These are phyloP conservation scores for Celastrina argiolus DNA, from an alignment of 2,888 invertebrate genomes.

Conservation along the genomic window DNA sequence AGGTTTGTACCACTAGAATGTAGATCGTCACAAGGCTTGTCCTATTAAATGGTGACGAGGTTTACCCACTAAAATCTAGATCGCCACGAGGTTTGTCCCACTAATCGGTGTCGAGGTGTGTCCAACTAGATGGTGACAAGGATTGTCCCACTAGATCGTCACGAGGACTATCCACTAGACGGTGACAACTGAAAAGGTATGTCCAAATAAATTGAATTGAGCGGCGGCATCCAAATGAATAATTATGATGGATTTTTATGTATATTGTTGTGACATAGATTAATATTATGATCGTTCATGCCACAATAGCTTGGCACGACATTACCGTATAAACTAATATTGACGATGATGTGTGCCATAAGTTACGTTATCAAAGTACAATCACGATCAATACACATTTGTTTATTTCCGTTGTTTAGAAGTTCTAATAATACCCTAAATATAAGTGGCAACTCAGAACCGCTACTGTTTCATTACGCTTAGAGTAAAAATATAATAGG, in stretches of 20 bases:
- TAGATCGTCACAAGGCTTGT: no score
- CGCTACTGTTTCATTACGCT: not conserved
- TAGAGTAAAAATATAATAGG: not conserved
- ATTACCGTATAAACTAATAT: not conserved
- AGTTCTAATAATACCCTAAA: no score
- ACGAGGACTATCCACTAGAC: no score
- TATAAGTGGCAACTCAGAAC: not conserved
- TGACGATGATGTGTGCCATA: not conserved
- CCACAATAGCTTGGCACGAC: not conserved
- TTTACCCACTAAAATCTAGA: no score
- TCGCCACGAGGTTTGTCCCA: no score
- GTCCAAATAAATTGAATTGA: not conserved
- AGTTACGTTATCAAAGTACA: not conserved
- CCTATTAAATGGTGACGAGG: not conserved
- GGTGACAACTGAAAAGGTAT: no score
- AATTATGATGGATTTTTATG: constrained; percentile 4
- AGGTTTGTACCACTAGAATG: no score
- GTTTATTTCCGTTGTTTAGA: no score
- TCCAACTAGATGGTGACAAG: not conserved
- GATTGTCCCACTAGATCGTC: no score
- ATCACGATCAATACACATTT: not conserved
- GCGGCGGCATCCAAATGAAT: not conserved
- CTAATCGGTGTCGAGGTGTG: no score
- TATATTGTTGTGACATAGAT: constrained; percentile 3
- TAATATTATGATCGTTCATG: not conserved